Evolutionary conservation across 2,113 vertebrate genomes (phyloP).

Genomic region (Chaetodon auriga): DNA sequence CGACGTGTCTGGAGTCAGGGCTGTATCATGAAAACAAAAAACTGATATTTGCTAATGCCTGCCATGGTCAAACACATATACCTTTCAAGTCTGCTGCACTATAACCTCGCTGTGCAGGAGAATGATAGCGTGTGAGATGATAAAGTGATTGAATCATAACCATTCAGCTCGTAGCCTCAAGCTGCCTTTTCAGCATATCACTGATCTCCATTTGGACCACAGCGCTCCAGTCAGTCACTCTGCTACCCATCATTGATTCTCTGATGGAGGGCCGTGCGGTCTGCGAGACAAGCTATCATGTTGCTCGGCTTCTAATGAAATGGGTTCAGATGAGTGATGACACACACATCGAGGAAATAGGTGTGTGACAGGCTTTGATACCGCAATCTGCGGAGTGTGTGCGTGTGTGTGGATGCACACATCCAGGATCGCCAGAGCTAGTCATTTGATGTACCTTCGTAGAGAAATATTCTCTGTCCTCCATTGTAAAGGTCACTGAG

Average conservation of each 20-base stretch:
- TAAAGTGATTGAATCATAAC: constrained; percentile 48
- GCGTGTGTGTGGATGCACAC: not conserved
- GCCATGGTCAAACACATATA: constrained; percentile 37
- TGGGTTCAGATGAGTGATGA: constrained; percentile 49
- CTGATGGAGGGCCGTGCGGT: constrained; percentile 28
- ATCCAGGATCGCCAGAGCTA: not conserved
- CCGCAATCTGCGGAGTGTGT: constrained; percentile 1
- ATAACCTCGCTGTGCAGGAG: constrained; percentile 11
- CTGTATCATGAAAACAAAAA: not conserved
- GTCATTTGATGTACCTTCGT: not conserved
- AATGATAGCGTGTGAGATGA: constrained; percentile 30
- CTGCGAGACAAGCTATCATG: constrained; percentile 30
- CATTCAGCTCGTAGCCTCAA: constrained; percentile 34
- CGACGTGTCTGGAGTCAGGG: too few species aligned
- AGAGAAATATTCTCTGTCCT: not conserved
- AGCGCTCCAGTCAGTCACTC: constrained; percentile 35
- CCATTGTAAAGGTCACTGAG: not conserved
- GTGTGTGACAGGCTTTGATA: constrained; percentile 31
- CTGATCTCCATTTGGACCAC: constrained; percentile 49
- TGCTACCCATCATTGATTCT: constrained; percentile 20
- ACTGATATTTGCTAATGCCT: not conserved
- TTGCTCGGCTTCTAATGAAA: constrained; percentile 46
- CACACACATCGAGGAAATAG: constrained; percentile 30
- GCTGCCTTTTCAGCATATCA: constrained; percentile 21
- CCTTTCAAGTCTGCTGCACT: not conserved